Percentiles rank a stretch among this genome's conserved stretches.
phyloP scores from a whole-genome alignment of 2,888 invertebrate species.

The Ceriagrion tenellum region DNA sequence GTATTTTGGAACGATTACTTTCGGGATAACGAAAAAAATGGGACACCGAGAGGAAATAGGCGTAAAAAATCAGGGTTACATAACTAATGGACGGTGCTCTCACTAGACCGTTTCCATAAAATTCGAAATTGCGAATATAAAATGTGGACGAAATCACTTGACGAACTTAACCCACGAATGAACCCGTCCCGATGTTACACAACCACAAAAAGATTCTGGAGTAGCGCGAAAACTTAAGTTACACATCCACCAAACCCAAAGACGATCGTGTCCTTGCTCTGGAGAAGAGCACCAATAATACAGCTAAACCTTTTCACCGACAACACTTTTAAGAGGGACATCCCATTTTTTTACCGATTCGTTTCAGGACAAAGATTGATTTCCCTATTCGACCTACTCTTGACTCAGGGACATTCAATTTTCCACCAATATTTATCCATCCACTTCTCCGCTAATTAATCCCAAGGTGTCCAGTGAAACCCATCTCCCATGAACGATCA shows the following conservation, averaged over 20 bases:
- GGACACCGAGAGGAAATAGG: no score
- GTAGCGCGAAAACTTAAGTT: not conserved
- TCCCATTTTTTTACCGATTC: not conserved
- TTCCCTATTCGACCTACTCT: not conserved
- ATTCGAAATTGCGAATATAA: not conserved
- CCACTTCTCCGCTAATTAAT: conserved; percentile 11
- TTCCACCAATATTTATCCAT: conserved; percentile 13
- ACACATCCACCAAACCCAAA: not conserved
- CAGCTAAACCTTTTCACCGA: not conserved
- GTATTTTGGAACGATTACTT: no score
- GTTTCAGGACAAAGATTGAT: not conserved
- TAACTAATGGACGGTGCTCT: no score
- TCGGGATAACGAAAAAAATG: no score
- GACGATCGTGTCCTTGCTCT: not conserved
- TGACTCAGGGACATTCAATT: not conserved
- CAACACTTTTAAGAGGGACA: not conserved
- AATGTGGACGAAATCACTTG: not conserved
- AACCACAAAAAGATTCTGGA: not conserved
- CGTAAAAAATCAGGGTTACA: no score
- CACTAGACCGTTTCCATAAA: no score
- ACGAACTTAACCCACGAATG: not conserved
- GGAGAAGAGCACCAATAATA: no score
- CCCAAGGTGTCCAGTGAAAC: not conserved
- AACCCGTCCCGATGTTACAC: not conserved
- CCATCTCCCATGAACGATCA: not conserved